Percentiles rank a stretch among this genome's conserved stretches.
Conservation (phyloP, 2,797 vertebrate species). For the Momotus momota region DNA sequence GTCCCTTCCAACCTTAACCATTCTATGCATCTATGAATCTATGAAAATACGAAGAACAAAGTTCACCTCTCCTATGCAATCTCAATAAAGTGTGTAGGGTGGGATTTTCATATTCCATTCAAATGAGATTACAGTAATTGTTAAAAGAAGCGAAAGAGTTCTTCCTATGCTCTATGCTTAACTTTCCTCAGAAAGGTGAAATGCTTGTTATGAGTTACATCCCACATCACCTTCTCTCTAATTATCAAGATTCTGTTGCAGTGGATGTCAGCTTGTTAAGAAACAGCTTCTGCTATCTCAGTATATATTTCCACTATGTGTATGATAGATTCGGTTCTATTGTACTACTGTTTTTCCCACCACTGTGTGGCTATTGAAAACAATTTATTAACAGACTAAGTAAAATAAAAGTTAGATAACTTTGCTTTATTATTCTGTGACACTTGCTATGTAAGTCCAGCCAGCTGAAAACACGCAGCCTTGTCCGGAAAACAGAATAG, state of each 20-base stretch:
- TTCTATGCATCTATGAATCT: too few species aligned
- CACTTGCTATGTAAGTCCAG: not conserved
- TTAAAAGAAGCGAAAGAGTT: not conserved
- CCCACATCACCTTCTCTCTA: not conserved
- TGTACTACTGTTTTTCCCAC: not conserved
- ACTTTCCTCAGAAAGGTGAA: not conserved
- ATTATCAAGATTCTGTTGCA: not conserved
- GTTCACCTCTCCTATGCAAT: not conserved
- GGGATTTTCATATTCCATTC: not conserved
- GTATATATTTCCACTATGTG: not conserved
- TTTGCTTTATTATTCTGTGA: not conserved
- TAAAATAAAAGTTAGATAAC: not conserved
- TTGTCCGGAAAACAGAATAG: not conserved
- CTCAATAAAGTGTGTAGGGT: not conserved
- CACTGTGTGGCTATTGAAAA: not conserved
- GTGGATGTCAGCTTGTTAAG: not conserved
- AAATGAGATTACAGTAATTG: not conserved
- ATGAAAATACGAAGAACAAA: not conserved
- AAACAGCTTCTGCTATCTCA: not conserved
- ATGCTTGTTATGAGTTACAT: not conserved
- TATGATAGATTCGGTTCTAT: not conserved
- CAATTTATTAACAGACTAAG: not conserved
- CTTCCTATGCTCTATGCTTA: not conserved
- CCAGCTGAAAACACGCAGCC: not conserved
- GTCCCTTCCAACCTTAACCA: too few species aligned